A percentile compares a stretch with the other conserved stretches of the same genome.
Evolutionary conservation across 1,140 invertebrate genomes (phyloP).

Genomic region (Bombus waltoni): DNA sequence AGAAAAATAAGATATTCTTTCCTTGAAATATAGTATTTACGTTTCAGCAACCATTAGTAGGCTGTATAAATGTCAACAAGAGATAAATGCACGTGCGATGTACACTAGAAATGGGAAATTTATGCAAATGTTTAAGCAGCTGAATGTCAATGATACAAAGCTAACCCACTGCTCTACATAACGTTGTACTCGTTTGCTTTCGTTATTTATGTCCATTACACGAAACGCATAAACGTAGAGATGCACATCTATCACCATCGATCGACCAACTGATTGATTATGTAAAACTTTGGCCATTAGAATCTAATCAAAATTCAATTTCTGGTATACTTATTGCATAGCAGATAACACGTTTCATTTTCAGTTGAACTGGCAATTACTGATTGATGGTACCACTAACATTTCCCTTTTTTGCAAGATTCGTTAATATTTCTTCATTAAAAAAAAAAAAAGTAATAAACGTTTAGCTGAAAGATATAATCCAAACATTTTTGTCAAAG

Average conservation of each 20-base stretch:
- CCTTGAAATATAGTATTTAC: neutral
- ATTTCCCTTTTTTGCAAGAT: neutral
- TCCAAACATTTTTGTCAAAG: neutral
- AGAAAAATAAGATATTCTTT: neutral
- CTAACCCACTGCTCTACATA: conserved; percentile 17
- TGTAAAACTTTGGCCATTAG: neutral
- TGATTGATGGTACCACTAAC: neutral
- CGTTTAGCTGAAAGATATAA: neutral
- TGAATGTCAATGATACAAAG: conserved; percentile 32
- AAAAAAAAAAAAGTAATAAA: neutral
- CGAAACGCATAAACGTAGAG: neutral
- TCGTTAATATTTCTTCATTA: neutral
- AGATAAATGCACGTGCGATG: conserved; percentile 3
- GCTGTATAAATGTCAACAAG: neutral
- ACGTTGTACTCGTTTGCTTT: neutral
- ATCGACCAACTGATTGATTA: neutral
- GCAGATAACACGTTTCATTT: neutral
- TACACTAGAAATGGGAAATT: neutral
- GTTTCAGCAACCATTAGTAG: no score
- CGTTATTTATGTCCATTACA: neutral
- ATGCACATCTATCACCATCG: neutral
- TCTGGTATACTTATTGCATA: neutral
- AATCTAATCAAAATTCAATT: neutral
- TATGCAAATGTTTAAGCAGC: conserved; percentile 21
- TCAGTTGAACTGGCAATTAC: neutral